Conservation (phyloP, 2,797 vertebrate species). For the Simalia tracyae region DNA sequence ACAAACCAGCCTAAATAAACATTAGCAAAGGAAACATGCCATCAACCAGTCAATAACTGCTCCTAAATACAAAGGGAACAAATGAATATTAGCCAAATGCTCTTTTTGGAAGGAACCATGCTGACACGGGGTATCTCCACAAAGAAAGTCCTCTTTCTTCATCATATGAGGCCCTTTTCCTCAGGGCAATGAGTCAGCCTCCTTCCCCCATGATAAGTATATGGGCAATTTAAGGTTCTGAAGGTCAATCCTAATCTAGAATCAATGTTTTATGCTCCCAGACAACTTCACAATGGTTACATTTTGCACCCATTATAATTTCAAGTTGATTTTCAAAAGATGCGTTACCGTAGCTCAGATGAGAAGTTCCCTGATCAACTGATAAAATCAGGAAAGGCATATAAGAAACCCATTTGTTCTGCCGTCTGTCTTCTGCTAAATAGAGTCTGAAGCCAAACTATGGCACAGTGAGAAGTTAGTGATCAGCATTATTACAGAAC, state of each 20-base stretch:
- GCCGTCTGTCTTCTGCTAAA: background rate
- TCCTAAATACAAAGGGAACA: background rate
- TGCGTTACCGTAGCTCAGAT: background rate
- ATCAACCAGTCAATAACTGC: background rate
- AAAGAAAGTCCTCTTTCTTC: background rate
- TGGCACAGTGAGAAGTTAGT: background rate
- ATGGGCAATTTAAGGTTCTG: background rate
- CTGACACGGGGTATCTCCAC: background rate
- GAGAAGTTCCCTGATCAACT: conserved; percentile 28
- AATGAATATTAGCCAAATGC: background rate
- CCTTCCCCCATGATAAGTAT: background rate
- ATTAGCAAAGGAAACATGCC: background rate
- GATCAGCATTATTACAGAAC: background rate
- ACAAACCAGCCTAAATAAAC: background rate
- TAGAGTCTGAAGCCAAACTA: background rate
- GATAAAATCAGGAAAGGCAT: conserved; percentile 51
- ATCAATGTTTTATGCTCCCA: background rate
- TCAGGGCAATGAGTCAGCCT: too few species aligned
- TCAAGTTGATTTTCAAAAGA: background rate
- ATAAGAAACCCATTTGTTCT: conserved; percentile 16
- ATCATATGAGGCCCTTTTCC: background rate
- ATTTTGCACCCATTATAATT: background rate
- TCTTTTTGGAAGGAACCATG: background rate
- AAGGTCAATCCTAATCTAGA: background rate
- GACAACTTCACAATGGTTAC: background rate